Conservation (phyloP, 2,797 vertebrate species). For the Petrocephalus schoutedeni region DNA sequence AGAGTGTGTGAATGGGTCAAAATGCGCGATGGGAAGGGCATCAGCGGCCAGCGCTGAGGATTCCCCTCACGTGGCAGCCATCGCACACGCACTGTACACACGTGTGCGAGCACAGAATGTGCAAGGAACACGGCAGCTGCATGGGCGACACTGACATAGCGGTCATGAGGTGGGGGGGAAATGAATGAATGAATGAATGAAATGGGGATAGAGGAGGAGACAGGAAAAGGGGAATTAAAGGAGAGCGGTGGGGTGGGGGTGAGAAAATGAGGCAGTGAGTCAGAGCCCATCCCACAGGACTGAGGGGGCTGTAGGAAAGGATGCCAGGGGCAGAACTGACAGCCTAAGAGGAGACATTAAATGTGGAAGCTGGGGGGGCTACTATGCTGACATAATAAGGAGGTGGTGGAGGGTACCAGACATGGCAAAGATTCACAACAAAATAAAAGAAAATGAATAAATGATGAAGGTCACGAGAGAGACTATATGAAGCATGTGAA, state of each 20-base stretch:
- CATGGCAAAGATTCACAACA: slow-evolving; percentile 14
- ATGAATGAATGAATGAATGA: background rate
- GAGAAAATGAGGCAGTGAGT: slow-evolving; percentile 53
- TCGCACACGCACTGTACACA: slow-evolving; percentile 29
- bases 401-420: background rate
- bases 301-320: slow-evolving; percentile 70
- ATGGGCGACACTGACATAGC: background rate
- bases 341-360: slow-evolving; percentile 55
- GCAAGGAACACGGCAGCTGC: slow-evolving; percentile 29
- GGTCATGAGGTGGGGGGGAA: too few relatives aligned
- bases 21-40: slow-evolving; percentile 29
- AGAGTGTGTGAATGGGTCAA: slow-evolving; percentile 27
- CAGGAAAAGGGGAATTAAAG: background rate
- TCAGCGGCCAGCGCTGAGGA: slow-evolving; percentile 49
- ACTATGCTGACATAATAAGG: background rate
- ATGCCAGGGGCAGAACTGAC: slow-evolving; percentile 65
- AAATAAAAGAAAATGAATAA: slow-evolving; percentile 14
- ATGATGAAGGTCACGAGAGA: background rate
- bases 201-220: background rate
- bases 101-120: background rate
- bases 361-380: slow-evolving; percentile 22
- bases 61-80: slow-evolving; percentile 52
- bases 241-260: slow-evolving; percentile 6
- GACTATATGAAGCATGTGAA: background rate
- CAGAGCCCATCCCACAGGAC: slow-evolving; percentile 72